These are phyloP conservation scores for Cotesia glomerata DNA, from an alignment of 1,140 invertebrate genomes.

Conservation along the genomic window DNA sequence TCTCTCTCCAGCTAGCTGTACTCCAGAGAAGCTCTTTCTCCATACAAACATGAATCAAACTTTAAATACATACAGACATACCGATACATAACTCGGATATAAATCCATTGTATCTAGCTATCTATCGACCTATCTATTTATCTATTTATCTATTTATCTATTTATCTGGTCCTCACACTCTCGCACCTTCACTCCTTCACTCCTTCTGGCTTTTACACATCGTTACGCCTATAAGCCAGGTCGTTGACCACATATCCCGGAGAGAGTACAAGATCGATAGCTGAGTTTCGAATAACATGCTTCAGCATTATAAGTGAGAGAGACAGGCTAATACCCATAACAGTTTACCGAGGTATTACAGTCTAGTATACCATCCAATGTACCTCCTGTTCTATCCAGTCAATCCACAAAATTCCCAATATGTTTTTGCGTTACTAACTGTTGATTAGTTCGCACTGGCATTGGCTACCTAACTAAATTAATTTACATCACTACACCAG, in stretches of 20 bases:
- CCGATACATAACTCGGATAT: no score
- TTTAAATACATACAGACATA: background rate
- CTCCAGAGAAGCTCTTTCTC: background rate
- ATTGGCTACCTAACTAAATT: no score
- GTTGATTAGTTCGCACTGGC: no score
- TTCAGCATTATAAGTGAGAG: background rate
- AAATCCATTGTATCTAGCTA: no score
- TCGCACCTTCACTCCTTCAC: background rate
- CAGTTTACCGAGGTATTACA: no score
- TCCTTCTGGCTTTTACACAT: constrained; percentile 8
- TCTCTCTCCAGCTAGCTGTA: background rate
- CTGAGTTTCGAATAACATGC: background rate
- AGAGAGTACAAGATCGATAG: constrained; percentile 1
- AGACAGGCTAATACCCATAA: background rate
- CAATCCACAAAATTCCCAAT: no score
- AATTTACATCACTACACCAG: no score
- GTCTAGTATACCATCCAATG: no score
- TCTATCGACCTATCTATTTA: background rate
- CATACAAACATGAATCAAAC: background rate
- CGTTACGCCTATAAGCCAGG: constrained; percentile 17
- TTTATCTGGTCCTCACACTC: background rate
- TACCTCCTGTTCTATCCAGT: no score
- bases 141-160: background rate
- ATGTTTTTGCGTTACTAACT: no score
- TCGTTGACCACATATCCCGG: constrained; percentile 9